Base-by-base conservation (phyloP, 2,113 vertebrate species). In the Nannobrachium achirus region DNA sequence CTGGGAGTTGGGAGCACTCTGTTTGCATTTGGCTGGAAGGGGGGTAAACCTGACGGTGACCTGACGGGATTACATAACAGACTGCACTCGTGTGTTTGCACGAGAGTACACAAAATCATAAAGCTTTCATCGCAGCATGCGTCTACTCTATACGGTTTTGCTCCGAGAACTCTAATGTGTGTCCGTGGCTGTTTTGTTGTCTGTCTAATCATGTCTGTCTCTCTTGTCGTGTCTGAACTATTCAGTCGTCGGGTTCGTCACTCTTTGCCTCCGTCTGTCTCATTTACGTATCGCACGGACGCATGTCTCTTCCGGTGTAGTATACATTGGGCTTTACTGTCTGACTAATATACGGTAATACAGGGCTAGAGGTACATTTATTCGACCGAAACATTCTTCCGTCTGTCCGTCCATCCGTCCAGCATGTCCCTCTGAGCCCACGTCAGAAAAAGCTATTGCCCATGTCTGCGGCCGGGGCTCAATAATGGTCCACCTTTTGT, bases 41-140 rank as follows among this genome's bases (percentile, higher is more conserved):
- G n/a, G 25, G 25, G 42, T 20, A 63, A 73, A 33, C 25, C 25
- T 66, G n/a, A n/a, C 58, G 66, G 58, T 48, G 25, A 49, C 38
- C 33, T 16, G 38, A 63, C 42, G 20, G 8, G 33, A 69, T 69
- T 63, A 69, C 49, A 71, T 71, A 52, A 66, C 7, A 19, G 5
- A 39, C 38, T 73, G 70, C 63, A 64, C 42, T 8, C 7, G 8
- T 19, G 15, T 52, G 50, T 19, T n/a, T 52, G 51, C n/a, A n/a
- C n/a, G n/a, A n/a, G n/a, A n/a, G n/a, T n/a, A n/a, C n/a, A n/a
- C n/a, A n/a, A 60, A 64, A 81, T 64, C 59, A 56, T 79, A 64
- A 75, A 76, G 66, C 52, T 74, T 82, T 76, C 57, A 80, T 63
- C 74, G 68, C 64, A 78, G 75, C 66, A 61, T 75, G 57, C 62